phyloP scores from a whole-genome alignment of 2,888 invertebrate species.

The Drosophila robusta region DNA sequence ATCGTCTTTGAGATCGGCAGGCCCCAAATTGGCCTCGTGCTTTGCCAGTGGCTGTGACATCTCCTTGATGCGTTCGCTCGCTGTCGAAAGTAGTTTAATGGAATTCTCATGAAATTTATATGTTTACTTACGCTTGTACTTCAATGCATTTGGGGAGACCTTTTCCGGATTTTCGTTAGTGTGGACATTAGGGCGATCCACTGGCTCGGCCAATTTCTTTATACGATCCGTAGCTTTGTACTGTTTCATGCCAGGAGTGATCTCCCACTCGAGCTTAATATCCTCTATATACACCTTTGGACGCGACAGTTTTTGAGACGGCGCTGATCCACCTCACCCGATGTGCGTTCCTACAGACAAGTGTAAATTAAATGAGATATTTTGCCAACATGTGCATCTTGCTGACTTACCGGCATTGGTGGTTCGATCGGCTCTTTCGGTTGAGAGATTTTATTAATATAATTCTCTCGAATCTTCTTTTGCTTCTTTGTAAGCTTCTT shows the following conservation, averaged over 20 bases:
- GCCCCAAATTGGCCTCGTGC: conserved; percentile 76
- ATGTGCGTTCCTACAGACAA: conserved; percentile 39
- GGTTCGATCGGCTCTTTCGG: conserved; percentile 70
- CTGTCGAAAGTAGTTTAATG: conserved; percentile 30
- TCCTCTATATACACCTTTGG: conserved; percentile 55
- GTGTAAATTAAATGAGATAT: neutral
- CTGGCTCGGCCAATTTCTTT: conserved; percentile 39
- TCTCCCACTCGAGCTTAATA: conserved; percentile 61
- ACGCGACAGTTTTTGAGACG: conserved; percentile 68
- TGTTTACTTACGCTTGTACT: conserved; percentile 66
- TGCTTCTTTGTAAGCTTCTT: conserved; percentile 67
- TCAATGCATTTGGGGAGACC: conserved; percentile 62
- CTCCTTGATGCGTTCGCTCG: conserved; percentile 71
- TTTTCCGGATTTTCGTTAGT: conserved; percentile 56
- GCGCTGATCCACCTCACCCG: conserved; percentile 26
- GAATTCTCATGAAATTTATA: neutral
- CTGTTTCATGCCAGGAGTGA: conserved; percentile 47
- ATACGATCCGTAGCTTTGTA: conserved; percentile 63
- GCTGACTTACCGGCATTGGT: conserved; percentile 57
- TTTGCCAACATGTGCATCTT: neutral
- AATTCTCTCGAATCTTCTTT: conserved; percentile 46
- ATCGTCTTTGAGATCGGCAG: conserved; percentile 85
- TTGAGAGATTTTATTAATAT: conserved; percentile 70
- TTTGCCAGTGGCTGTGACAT: conserved; percentile 69
- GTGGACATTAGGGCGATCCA: conserved; percentile 41